Percentiles rank a stretch among this genome's conserved stretches.
Conservation (phyloP, 2,113 vertebrate genomes). For the Leucopsar rothschildi region DNA sequence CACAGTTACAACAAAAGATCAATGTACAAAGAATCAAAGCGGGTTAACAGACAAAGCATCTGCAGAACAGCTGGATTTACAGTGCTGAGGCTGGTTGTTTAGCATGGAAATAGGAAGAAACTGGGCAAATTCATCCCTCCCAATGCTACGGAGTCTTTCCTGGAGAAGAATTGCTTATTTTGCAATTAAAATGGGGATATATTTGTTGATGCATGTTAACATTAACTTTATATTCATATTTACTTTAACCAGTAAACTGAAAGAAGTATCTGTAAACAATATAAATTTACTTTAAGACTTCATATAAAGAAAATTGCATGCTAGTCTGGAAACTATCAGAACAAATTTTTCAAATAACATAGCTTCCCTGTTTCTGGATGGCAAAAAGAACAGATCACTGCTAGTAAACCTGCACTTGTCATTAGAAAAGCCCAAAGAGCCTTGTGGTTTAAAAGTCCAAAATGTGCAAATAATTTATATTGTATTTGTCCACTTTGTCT, state of each 20-base stretch:
- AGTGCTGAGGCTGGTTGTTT: background rate
- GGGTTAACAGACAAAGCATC: background rate
- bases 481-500: background rate
- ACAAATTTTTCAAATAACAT: background rate
- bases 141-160: background rate
- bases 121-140: background rate
- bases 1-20: background rate
- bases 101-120: background rate
- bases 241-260: background rate
- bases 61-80: background rate
- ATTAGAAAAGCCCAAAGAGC: background rate
- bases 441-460: background rate
- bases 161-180: background rate
- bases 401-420: background rate
- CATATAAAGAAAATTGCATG: background rate
- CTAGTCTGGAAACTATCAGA: background rate
- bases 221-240: background rate
- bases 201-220: background rate
- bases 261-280: background rate
- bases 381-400: background rate
- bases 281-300: background rate
- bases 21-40: background rate
- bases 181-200: background rate
- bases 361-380: background rate
- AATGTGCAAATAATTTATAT: background rate